These are phyloP conservation scores for Pocillopora grandis DNA, from an alignment of 92 coral and sea anemone genomes.

Conservation along the genomic window DNA sequence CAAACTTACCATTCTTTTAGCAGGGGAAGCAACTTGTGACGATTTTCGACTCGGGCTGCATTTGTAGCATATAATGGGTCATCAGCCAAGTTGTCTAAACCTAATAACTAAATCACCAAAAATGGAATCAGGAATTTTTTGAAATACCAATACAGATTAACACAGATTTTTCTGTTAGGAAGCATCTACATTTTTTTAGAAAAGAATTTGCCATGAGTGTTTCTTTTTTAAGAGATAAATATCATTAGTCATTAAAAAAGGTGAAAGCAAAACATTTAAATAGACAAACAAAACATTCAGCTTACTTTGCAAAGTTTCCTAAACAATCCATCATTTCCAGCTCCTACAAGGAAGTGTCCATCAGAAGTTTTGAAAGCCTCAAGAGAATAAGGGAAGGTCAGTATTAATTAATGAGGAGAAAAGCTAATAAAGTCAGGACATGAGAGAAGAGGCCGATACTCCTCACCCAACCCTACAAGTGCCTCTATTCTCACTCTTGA, in stretches of 20 bases:
- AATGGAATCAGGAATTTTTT: not conserved
- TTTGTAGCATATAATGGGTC: conserved; percentile 67
- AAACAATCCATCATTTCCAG: conserved; percentile 89
- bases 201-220: not conserved
- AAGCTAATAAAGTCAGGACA: not conserved
- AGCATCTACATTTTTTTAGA: not conserved
- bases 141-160: not conserved
- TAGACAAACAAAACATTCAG: not conserved
- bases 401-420: not conserved
- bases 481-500: no score
- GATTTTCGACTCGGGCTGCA: conserved; percentile 71
- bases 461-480: no score
- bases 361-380: conserved; percentile 83
- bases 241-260: not conserved
- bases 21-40: conserved; percentile 55
- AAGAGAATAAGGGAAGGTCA: not conserved
- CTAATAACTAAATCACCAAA: conserved; percentile 27
- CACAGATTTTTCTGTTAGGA: no score
- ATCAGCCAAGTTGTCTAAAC: conserved; percentile 41
- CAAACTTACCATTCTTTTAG: conserved; percentile 49
- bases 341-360: conserved; percentile 84
- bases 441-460: no score
- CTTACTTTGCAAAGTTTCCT: conserved; percentile 74
- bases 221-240: not conserved
- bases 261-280: not conserved